Evolutionary conservation across 2,888 invertebrate species (phyloP).

Genomic region (Bembecia ichneumoniformis): DNA sequence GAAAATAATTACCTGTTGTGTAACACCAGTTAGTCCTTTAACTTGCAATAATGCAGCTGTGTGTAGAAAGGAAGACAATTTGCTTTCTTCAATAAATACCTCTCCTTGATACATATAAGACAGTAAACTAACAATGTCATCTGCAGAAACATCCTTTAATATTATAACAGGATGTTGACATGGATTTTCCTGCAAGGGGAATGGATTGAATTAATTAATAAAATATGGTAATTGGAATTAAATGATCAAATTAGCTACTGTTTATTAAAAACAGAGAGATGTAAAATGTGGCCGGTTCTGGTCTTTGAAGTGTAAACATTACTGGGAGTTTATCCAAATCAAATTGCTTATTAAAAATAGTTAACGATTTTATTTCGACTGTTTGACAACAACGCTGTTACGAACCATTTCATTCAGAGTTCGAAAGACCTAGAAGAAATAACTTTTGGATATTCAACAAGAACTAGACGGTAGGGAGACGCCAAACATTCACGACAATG

Average conservation of each 20-base stretch:
- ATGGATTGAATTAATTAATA: neutral
- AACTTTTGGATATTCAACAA: too few relatives aligned
- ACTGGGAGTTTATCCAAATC: too few relatives aligned
- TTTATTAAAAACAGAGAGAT: too few relatives aligned
- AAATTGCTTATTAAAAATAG: too few relatives aligned
- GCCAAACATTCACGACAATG: too few relatives aligned
- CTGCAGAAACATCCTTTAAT: conserved; percentile 77
- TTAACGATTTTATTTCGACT: too few relatives aligned
- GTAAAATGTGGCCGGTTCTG: too few relatives aligned
- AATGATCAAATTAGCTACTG: neutral
- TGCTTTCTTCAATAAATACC: conserved; percentile 78
- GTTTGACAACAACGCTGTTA: too few relatives aligned
- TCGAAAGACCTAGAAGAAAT: too few relatives aligned
- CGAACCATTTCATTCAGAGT: too few relatives aligned
- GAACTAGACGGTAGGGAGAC: too few relatives aligned
- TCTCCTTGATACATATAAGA: conserved; percentile 83
- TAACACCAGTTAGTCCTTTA: conserved; percentile 75
- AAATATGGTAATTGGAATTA: conserved; percentile 1
- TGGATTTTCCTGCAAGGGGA: conserved; percentile 74
- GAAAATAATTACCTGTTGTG: conserved; percentile 45
- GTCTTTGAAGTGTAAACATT: too few relatives aligned
- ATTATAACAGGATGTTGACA: conserved; percentile 82
- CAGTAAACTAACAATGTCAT: conserved; percentile 76
- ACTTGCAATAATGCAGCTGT: conserved; percentile 79
- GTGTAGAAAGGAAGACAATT: conserved; percentile 75